Conservation (phyloP, 1,140 invertebrate species). For the Solen grandis region DNA sequence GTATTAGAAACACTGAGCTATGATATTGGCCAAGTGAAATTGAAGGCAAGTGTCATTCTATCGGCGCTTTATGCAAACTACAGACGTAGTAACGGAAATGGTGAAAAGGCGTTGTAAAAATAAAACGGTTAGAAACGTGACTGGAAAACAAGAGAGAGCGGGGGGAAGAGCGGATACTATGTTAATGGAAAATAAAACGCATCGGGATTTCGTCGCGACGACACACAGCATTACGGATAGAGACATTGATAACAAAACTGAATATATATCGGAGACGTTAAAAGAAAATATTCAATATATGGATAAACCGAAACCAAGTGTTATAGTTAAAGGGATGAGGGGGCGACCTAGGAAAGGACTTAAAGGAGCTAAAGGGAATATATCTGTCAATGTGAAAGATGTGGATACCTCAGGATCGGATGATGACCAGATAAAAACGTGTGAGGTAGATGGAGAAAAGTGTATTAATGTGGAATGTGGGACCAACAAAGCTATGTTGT, state of each 20-base stretch:
- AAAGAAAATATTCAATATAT: too few relatives aligned
- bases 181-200: too few relatives aligned
- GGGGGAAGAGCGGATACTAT: too few relatives aligned
- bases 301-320: too few relatives aligned
- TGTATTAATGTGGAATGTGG: slow-evolving; percentile 81
- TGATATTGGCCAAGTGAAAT: slow-evolving; percentile 51
- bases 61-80: slow-evolving; percentile 47
- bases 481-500: slow-evolving; percentile 78
- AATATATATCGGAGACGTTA: too few relatives aligned
- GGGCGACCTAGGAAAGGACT: not conserved
- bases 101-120: slow-evolving; percentile 52
- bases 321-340: slow-evolving; percentile 22
- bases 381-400: slow-evolving; percentile 17
- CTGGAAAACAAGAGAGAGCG: too few relatives aligned
- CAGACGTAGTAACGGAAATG: slow-evolving; percentile 53
- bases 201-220: too few relatives aligned
- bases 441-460: slow-evolving; percentile 78
- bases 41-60: slow-evolving; percentile 52
- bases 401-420: too few relatives aligned
- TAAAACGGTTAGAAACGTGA: slow-evolving; percentile 33
- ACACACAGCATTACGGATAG: not conserved
- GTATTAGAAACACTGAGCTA: slow-evolving; percentile 44
- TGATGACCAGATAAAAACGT: slow-evolving; percentile 76
- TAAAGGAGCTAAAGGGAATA: too few relatives aligned
- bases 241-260: too few relatives aligned